Evolutionary conservation across 2,888 invertebrate species (phyloP), one percentile per base, ranked within the genome.

Genomic region (Drosophila imparisetae): DNA sequence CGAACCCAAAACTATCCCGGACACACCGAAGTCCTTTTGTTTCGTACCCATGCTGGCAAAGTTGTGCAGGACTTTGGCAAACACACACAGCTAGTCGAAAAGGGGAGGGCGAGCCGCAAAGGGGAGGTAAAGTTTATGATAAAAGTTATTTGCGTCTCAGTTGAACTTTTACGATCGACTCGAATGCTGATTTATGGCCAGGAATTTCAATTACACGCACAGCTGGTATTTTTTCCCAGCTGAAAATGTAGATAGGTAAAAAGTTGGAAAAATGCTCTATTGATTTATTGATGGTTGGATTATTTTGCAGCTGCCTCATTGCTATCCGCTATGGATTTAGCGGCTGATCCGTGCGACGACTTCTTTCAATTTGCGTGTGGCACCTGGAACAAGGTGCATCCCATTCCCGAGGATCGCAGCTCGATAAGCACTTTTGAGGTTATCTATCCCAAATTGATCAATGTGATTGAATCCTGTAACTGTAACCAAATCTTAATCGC

Each of bases 291-390:
- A 42, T 45, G 34, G 6, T 42, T 45, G 34, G 21, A 13, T 4
- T 34, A 18, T 91, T 91, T 36, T 11, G 50, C 92, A 97, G 97
- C 97, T 59, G 95, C 97, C 11, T 96, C 96, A 30, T 93, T 98
- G 72, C 93, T 97, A 81, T 95, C 95, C 30, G 96, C 96, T 15
- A 97, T 97, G 96, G 96, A 97, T 91, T 94, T 94, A 54, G 93
- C 94, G 1, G 95, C 95, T 0, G 95, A 96, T 91, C 97, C 97
- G 0, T 98, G 97, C 92, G 95, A 95, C 42, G 96, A 97, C 91
- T 97, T 97, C 93, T 97, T 97, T 93, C 93, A 93, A 72, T 98
- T 95, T 92, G 97, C 97, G 15, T 97, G 97, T 90, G 97, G 97
- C 18, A 95, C 96, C 24, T 98, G 97, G 97, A 97, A 97, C 92